Evolutionary conservation across 2,888 invertebrate genomes (phyloP).

Genomic region (Keiferia lycopersicella): DNA sequence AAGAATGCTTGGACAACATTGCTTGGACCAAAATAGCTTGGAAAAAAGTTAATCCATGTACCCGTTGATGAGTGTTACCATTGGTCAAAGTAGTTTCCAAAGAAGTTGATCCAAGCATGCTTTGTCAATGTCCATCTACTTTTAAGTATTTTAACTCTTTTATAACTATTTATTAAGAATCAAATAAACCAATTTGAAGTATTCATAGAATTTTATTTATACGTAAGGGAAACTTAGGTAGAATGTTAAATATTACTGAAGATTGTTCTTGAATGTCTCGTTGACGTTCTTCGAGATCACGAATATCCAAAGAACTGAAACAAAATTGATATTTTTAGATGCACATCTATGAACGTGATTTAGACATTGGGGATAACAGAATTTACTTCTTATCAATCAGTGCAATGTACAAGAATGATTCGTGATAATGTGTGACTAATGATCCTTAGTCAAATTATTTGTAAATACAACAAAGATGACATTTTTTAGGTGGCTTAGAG

Average conservation of each 20-base stretch:
- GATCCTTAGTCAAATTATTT: too few species aligned
- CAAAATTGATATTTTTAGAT: constrained; percentile 38
- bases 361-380: not conserved
- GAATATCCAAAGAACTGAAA: constrained; percentile 69
- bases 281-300: constrained; percentile 59
- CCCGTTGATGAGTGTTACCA: too few species aligned
- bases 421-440: too few species aligned
- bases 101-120: too few species aligned
- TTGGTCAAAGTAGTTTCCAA: too few species aligned
- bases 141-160: constrained; percentile 33
- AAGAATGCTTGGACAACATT: too few species aligned
- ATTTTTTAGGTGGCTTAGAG: too few species aligned
- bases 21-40: too few species aligned
- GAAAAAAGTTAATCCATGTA: too few species aligned
- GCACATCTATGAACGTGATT: not conserved
- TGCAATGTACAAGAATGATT: too few species aligned
- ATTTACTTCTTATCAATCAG: not conserved
- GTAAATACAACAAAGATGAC: too few species aligned
- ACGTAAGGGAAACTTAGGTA: constrained; percentile 74
- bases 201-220: constrained; percentile 56
- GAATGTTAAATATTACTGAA: constrained; percentile 79
- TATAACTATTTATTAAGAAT: constrained; percentile 35
- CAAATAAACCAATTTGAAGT: constrained; percentile 35
- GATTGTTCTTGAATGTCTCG: constrained; percentile 74
- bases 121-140: too few species aligned